These are phyloP conservation scores for Ischnura elegans DNA, from an alignment of 2,888 invertebrate species.

Conservation along the genomic window DNA sequence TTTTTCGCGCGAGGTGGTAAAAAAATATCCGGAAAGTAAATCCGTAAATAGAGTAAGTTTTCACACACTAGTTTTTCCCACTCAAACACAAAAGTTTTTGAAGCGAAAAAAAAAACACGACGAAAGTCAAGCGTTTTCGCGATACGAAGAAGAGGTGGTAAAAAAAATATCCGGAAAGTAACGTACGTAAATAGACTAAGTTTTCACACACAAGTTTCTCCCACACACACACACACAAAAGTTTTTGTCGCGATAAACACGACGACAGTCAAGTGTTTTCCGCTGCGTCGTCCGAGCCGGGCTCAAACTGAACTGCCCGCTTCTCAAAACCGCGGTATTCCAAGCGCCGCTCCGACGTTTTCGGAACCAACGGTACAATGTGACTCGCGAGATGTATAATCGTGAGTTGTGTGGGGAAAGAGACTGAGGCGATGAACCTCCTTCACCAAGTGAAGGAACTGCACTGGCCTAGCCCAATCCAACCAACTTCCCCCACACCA, in stretches of 20 bases:
- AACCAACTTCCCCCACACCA: conserved; percentile 2
- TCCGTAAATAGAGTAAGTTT: too few species aligned
- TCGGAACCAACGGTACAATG: conserved; percentile 59
- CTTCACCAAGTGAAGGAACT: conserved; percentile 67
- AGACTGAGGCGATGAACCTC: conserved; percentile 61
- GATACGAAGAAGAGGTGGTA: neutral
- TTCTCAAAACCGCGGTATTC: neutral
- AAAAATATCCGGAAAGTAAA: too few species aligned
- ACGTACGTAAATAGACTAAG: too few species aligned
- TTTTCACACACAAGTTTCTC: too few species aligned
- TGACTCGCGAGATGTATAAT: neutral
- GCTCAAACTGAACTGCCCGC: neutral
- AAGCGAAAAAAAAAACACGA: neutral
- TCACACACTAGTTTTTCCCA: too few species aligned
- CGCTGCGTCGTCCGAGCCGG: neutral
- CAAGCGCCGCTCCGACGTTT: conserved; percentile 24
- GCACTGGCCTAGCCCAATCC: conserved; percentile 67
- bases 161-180: neutral
- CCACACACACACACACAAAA: too few species aligned
- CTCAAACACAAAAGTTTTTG: too few species aligned
- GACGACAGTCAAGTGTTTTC: too few species aligned
- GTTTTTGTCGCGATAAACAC: too few species aligned
- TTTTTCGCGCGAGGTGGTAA: too few species aligned
- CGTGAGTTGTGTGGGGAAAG: conserved; percentile 43
- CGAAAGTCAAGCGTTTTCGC: neutral